Conservation (phyloP, 2,888 invertebrate species). For the Eurytoma adleriae region DNA sequence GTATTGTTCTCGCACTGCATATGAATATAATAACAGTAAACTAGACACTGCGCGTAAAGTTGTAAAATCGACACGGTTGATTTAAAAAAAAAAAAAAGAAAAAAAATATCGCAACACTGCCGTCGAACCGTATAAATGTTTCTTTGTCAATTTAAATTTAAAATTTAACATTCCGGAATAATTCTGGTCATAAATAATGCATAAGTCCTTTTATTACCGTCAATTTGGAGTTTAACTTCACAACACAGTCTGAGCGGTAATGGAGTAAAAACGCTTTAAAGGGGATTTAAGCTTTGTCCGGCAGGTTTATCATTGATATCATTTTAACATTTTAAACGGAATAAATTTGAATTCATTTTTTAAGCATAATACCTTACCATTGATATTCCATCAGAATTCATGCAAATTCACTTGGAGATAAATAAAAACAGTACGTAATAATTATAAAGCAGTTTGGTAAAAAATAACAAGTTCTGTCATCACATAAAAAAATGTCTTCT, state of each 20-base stretch:
- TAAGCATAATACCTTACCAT: not conserved
- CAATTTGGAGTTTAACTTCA: constrained; percentile 49
- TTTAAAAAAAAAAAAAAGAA: not conserved
- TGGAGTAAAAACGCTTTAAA: constrained; percentile 37
- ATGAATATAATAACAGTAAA: constrained; percentile 10
- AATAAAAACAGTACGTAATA: too few species aligned
- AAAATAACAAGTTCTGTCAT: too few species aligned
- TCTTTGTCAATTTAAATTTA: constrained; percentile 43
- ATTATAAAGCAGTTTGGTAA: too few species aligned
- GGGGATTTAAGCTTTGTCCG: constrained; percentile 40
- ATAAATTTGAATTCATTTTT: constrained; percentile 28
- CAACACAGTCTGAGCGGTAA: constrained; percentile 40
- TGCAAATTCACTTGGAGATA: not conserved
- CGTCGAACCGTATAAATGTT: constrained; percentile 33
- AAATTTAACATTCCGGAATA: constrained; percentile 50
- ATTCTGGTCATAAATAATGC: constrained; percentile 45
- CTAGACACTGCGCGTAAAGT: constrained; percentile 29
- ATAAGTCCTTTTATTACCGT: constrained; percentile 48
- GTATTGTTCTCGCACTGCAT: not conserved
- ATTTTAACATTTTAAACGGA: constrained; percentile 36
- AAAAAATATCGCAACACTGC: constrained; percentile 30
- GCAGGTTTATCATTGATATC: constrained; percentile 35
- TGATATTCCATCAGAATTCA: not conserved
- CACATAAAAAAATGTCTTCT: too few species aligned
- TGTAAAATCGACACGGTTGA: constrained; percentile 13